Base-by-base conservation (phyloP, 2,113 vertebrate genomes). In the Vulpes lagopus region DNA sequence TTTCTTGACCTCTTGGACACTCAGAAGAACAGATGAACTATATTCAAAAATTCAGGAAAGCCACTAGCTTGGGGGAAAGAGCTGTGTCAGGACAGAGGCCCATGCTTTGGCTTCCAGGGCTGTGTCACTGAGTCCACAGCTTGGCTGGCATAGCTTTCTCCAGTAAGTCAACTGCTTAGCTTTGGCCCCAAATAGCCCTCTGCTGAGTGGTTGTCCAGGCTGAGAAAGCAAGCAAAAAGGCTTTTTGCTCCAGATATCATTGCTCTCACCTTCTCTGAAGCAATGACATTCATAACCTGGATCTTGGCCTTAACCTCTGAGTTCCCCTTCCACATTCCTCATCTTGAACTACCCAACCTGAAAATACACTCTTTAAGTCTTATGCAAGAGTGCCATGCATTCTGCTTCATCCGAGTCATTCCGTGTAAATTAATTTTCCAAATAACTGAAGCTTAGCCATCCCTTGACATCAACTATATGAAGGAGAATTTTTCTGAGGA, bases 381-480 rank as follows among this genome's bases (percentile, higher is more conserved):
- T 53, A 49, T 1, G 20, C 57, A 17, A 43, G 78, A 71, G 25
- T 4, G 10, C 51, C n/a, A 23, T 6, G n/a, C 25, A 49, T 11
- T 49, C 74, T 93, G 53, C 82, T 38, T 88, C 59, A 57, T 27
- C 0, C 0, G 11, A n/a, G 62, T 88, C 69, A 30, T 51, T 51
- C 74, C 69, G 49, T 49, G 69, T 91, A 93, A 95, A 67, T 96
- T 88, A 95, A 91, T 93, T 96, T 96, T 96, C 87, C 76, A 65
- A 76, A 19, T 91, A 95, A 73, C 95, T 74, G 95, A 97, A 94
- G 87, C 91, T 91, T 73, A 94, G 91, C 91, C 10, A 2, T 91
- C 69, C 53, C 51, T 43, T 3, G 6, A 55, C 82, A 23, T 69
- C 80, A 71, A 23, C 49, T 57, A 51, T 2, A 64, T 82, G 90